Evolutionary conservation across 53 echinoderm and acorn worm species (phyloP).

Genomic region (Zoroaster sp.): DNA sequence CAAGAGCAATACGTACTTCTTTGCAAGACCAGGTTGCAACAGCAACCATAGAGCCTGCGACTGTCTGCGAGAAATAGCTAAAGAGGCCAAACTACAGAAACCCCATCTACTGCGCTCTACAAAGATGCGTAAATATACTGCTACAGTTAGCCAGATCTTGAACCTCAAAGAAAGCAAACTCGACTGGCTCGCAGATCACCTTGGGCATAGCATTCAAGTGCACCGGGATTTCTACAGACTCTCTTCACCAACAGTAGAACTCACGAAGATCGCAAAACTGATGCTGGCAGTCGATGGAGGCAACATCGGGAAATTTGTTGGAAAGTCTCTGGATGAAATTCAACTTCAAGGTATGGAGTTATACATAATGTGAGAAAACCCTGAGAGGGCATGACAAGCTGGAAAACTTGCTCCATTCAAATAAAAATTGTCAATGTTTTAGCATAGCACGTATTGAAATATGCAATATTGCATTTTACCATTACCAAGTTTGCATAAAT

Average conservation of each 20-base stretch:
- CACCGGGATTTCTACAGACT: slow-evolving; percentile 62
- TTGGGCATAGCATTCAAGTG: slow-evolving; percentile 54
- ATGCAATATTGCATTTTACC: too few relatives aligned
- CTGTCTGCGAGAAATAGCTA: slow-evolving; percentile 34
- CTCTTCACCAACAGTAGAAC: slow-evolving; percentile 16
- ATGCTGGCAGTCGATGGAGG: slow-evolving; percentile 49
- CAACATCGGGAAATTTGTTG: slow-evolving; percentile 15
- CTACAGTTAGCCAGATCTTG: slow-evolving; percentile 57
- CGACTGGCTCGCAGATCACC: slow-evolving; percentile 60
- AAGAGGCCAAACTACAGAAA: slow-evolving; percentile 39
- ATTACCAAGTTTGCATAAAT: too few relatives aligned
- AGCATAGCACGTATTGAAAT: too few relatives aligned
- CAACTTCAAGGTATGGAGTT: not conserved
- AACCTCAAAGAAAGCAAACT: slow-evolving; percentile 41
- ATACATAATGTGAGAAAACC: not conserved
- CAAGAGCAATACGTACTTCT: slow-evolving; percentile 48
- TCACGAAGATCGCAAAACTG: slow-evolving; percentile 53
- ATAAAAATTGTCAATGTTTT: too few relatives aligned
- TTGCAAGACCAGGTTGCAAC: slow-evolving; percentile 43
- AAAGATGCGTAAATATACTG: slow-evolving; percentile 47
- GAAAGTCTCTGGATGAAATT: slow-evolving; percentile 61
- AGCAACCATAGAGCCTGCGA: slow-evolving; percentile 39
- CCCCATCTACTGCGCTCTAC: slow-evolving; percentile 56
- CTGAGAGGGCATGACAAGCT: not conserved
- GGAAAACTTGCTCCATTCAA: too few relatives aligned